Conservation (phyloP, 2,113 vertebrate species). For the Erythrocebus patas region DNA sequence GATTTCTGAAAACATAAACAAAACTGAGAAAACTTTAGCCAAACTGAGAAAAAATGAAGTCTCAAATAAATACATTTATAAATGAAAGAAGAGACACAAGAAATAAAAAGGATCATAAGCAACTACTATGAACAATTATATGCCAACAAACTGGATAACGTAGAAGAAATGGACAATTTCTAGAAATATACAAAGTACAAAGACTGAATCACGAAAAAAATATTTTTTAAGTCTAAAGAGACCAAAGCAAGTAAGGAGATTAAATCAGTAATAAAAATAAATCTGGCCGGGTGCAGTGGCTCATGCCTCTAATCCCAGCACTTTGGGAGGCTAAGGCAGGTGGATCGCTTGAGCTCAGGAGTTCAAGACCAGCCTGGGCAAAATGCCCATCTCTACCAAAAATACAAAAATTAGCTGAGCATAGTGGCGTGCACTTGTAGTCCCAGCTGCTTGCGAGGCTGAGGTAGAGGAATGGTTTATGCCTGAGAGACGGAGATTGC, state of each 20-base stretch:
- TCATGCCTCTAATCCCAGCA: too few relatives aligned
- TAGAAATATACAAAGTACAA: background rate
- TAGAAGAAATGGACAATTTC: background rate
- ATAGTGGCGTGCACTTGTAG: too few relatives aligned
- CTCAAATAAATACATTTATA: background rate
- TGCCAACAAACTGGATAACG: background rate
- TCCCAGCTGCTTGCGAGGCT: too few relatives aligned
- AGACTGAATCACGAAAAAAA: background rate
- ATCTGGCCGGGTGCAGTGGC: too few relatives aligned
- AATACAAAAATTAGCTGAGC: too few relatives aligned
- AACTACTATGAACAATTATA: background rate
- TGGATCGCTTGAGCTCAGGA: too few relatives aligned
- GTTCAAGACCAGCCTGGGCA: too few relatives aligned
- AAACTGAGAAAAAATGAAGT: background rate
- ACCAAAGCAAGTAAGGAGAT: background rate
- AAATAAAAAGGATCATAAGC: background rate
- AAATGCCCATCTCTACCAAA: too few relatives aligned
- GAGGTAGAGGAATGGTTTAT: too few relatives aligned
- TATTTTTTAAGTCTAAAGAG: background rate
- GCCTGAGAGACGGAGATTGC: too few relatives aligned
- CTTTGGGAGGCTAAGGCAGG: too few relatives aligned
- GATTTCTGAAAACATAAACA: background rate
- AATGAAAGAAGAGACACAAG: background rate
- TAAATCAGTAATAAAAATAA: background rate
- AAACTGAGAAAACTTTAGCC: background rate